Evolutionary conservation across 2,797 vertebrate species (phyloP), one percentile per base, ranked within the genome.

Genomic region (Picus viridis): DNA sequence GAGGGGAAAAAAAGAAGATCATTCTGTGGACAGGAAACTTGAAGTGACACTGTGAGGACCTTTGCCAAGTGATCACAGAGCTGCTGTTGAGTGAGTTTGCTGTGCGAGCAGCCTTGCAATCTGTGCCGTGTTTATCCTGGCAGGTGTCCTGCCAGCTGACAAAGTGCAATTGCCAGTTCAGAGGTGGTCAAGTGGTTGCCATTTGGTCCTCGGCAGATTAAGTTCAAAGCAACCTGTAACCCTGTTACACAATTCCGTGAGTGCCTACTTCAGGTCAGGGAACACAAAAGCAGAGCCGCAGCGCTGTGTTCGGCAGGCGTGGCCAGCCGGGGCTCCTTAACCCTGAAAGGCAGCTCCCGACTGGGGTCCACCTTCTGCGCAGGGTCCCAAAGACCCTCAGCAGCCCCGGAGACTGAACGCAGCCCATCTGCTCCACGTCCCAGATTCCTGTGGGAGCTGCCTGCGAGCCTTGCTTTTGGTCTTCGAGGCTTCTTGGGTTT

Each of bases 401-500:
- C 11, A 89, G 86, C 93, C 92, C 92, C 86, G 90, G 89, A 91
- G 95, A 94, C 86, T 43, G 70, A 95, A 23, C 75, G 54, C 20
- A 47, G 67, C 13, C 36, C 89, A 83, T 16, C 18, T 93, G 93
- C 81, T 53, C 65, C 11, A 39, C 29, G 92, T 41, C 95, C 92
- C 90, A 94, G 95, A 92, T 95, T 94, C 94, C 87, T 32, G 12
- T 32, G 29, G 8, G 57, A 83, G 94, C 92, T 58, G 82, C 67
- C 5, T 2, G 5, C 0, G 1, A 90, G 84, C 73, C 39, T 94
- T 23, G 5, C 63, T 83, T 78, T 70, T 77, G 87, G 76, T 67
- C 90, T 92, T 89, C 76, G 67, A 93, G 92, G 87, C 87, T 94
- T 73, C 92, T 93, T 89, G 41, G 4, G 36, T 88, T 94, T 92